These are phyloP conservation scores for Acanthosepion lycidas DNA, from an alignment of 2,888 invertebrate genomes.

Conservation along the genomic window DNA sequence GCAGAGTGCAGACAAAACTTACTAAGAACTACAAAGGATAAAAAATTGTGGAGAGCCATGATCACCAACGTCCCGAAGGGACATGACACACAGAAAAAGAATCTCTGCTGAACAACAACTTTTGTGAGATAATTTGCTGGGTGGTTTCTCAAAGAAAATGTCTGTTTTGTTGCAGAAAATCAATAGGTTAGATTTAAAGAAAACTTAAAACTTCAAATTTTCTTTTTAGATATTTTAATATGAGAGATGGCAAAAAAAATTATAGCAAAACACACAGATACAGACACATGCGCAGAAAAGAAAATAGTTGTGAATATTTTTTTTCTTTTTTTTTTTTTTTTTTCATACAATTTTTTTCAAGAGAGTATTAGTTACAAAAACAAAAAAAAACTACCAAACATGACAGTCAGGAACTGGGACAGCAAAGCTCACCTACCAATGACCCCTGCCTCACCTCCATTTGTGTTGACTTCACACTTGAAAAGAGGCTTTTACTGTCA, in stretches of 20 bases:
- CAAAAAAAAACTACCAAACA: not conserved
- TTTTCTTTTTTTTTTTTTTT: not conserved
- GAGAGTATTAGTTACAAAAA: not conserved
- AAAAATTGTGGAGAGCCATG: too few species aligned
- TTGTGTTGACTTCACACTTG: not conserved
- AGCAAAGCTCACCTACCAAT: not conserved
- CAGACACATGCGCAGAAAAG: not conserved
- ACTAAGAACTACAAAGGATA: too few species aligned
- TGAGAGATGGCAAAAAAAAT: not conserved
- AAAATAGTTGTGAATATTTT: not conserved
- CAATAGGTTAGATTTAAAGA: too few species aligned
- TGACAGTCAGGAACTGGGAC: not conserved
- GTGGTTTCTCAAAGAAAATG: too few species aligned
- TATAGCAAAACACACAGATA: not conserved
- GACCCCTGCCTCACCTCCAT: not conserved
- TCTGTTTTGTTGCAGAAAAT: too few species aligned
- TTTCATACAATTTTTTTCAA: not conserved
- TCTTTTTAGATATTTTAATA: not conserved
- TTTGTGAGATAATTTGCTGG: too few species aligned
- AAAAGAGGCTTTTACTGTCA: slow-evolving; percentile 33
- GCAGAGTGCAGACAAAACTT: too few species aligned
- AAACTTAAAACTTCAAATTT: too few species aligned
- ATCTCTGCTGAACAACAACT: too few species aligned
- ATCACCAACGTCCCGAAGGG: too few species aligned
- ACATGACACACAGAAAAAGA: too few species aligned